Evolutionary conservation across 2,888 invertebrate species (phyloP).

Genomic region (Erebia palarica): DNA sequence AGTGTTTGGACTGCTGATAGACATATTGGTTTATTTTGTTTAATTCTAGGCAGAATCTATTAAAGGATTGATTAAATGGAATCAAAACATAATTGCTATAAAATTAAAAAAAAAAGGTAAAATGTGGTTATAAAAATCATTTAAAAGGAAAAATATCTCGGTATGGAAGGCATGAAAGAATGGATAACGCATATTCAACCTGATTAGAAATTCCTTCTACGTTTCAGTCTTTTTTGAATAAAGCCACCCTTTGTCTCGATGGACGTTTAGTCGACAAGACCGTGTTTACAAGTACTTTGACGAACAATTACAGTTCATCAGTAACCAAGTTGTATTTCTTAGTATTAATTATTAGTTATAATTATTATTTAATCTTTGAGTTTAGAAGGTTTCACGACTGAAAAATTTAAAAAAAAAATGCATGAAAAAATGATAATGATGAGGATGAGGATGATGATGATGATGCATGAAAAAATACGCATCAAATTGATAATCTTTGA

Average conservation of each 20-base stretch:
- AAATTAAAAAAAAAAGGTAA: too few relatives aligned
- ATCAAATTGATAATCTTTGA: too few relatives aligned
- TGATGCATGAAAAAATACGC: too few relatives aligned
- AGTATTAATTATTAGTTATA: neutral
- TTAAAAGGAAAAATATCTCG: neutral
- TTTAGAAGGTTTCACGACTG: too few relatives aligned
- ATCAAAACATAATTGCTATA: neutral
- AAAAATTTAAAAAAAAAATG: too few relatives aligned
- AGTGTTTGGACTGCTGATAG: too few relatives aligned
- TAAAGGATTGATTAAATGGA: neutral
- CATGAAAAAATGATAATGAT: too few relatives aligned
- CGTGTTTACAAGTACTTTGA: constrained; percentile 56
- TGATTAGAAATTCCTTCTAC: constrained; percentile 65
- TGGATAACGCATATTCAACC: constrained; percentile 35
- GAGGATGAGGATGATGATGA: too few relatives aligned
- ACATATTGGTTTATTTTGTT: too few relatives aligned
- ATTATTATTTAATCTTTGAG: neutral
- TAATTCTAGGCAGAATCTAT: too few relatives aligned
- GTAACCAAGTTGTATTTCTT: constrained; percentile 6
- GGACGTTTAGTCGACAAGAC: constrained; percentile 63
- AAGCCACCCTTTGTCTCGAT: constrained; percentile 71
- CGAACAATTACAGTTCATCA: constrained; percentile 48
- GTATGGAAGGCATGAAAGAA: constrained; percentile 19
- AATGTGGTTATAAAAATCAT: too few relatives aligned
- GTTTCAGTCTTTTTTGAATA: constrained; percentile 77